Base-by-base conservation (phyloP, 2,113 vertebrate species). In the Gila orcuttii region DNA sequence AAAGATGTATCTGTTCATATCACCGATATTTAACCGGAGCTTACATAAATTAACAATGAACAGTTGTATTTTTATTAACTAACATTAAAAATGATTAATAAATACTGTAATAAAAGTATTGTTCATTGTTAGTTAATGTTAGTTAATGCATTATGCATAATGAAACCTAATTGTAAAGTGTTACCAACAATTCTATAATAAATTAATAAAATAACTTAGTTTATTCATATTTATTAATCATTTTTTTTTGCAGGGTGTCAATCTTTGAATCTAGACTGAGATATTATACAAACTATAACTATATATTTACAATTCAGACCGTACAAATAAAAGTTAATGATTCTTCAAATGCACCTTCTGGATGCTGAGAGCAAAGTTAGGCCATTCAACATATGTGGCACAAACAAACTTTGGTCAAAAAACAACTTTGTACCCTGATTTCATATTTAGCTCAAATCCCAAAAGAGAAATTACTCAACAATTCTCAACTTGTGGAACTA, bases 401-500 rank as follows among this genome's bases (percentile, higher is more conserved):
- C 68, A 39, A 39, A 71, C 39, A 71, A 12, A 71, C 33, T 69
- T 39, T 4, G 3, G 9, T 39, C 33, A 19, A 71, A 39, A 33
- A 39, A 0, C 68, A 74, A 47, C 71, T 25, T 13, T 45, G 69
- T 45, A 73, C 39, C 39, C 36, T n/a, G 69, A 45, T 45, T 69
- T 69, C 17, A 71, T 71, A 71, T 39, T 71, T 47, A 74, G 6
- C 42, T 74, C 12, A 74, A 74, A 74, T 74, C 36, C 39, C 12
- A 74, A 47, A 74, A 84, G 21, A 55, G 57, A 69, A 66, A 68
- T 62, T 25, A 31, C 87, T 69, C 59, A 88, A 86, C 33, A 73
- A 36, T 25, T 28, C 23, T 64, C 33, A 69, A 39, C 57, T 85
- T 83, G 80, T 57, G 42, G 86, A 55, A 62, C 84, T 78, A 33